These are phyloP conservation scores for Aporrectodea caliginosa DNA, from an alignment of 1,140 invertebrate species.

Conservation along the genomic window DNA sequence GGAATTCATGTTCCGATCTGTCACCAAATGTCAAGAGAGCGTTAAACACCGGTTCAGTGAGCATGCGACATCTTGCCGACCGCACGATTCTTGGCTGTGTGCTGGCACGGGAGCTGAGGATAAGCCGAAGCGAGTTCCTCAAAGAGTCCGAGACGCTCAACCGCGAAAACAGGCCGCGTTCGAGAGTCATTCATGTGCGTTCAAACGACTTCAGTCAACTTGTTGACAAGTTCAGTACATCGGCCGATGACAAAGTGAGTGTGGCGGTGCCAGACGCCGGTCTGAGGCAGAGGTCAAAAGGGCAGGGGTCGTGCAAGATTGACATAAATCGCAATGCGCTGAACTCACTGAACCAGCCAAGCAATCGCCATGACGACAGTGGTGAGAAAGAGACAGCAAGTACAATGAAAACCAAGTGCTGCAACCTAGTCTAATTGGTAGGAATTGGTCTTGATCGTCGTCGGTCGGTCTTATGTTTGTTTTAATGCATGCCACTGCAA, in stretches of 20 bases:
- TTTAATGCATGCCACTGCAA: too few species aligned
- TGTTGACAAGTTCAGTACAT: slow-evolving; percentile 16
- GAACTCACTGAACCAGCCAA: neutral
- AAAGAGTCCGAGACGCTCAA: slow-evolving; percentile 23
- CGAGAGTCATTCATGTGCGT: slow-evolving; percentile 28
- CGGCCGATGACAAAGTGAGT: too few species aligned
- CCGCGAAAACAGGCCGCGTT: slow-evolving; percentile 24
- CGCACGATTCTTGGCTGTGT: neutral
- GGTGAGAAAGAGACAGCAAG: neutral
- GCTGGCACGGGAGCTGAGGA: neutral
- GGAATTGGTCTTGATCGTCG: too few species aligned
- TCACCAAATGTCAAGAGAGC: neutral
- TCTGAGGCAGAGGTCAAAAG: neutral
- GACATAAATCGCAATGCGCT: neutral
- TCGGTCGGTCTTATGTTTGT: too few species aligned
- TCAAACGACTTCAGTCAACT: slow-evolving; percentile 33
- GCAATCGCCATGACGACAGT: neutral
- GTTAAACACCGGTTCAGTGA: neutral
- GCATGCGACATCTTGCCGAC: slow-evolving; percentile 5
- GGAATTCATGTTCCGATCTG: slow-evolving; percentile 15
- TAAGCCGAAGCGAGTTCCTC: neutral
- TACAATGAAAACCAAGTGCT: neutral
- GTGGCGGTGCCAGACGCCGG: neutral
- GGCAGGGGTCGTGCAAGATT: neutral
- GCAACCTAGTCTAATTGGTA: neutral